These are phyloP conservation scores for Physeter macrocephalus DNA, from an alignment of 2,113 vertebrate species.

Conservation along the genomic window DNA sequence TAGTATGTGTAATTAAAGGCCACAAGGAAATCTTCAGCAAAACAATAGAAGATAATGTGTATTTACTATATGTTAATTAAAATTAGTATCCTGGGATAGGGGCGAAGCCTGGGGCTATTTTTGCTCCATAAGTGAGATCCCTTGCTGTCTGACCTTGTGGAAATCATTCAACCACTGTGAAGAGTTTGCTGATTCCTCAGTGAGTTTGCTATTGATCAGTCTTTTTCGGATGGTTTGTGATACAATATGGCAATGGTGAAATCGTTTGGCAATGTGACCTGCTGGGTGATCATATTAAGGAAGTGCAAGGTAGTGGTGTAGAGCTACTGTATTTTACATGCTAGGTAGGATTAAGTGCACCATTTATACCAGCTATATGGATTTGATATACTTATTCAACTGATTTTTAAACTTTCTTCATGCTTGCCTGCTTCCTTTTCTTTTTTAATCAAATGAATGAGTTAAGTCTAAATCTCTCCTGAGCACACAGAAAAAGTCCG, in stretches of 20 bases:
- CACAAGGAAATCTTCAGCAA: background rate
- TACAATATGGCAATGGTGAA: background rate
- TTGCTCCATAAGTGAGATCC: background rate
- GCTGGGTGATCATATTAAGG: background rate
- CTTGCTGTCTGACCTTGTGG: background rate
- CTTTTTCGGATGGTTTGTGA: conserved; percentile 14
- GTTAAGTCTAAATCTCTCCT: background rate
- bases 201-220: background rate
- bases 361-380: background rate
- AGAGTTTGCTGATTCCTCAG: background rate
- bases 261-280: conserved; percentile 4
- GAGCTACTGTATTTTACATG: background rate
- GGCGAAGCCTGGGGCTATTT: background rate
- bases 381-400: background rate
- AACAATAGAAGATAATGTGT: background rate
- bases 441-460: background rate
- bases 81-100: background rate
- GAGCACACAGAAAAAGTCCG: background rate
- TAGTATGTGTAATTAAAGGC: background rate
- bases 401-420: background rate
- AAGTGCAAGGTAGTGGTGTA: background rate
- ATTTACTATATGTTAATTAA: background rate
- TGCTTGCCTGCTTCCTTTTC: background rate
- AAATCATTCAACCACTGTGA: background rate
- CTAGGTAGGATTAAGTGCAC: background rate